Conservation (phyloP, 2,888 invertebrate species). For the Tinea pellionella region DNA sequence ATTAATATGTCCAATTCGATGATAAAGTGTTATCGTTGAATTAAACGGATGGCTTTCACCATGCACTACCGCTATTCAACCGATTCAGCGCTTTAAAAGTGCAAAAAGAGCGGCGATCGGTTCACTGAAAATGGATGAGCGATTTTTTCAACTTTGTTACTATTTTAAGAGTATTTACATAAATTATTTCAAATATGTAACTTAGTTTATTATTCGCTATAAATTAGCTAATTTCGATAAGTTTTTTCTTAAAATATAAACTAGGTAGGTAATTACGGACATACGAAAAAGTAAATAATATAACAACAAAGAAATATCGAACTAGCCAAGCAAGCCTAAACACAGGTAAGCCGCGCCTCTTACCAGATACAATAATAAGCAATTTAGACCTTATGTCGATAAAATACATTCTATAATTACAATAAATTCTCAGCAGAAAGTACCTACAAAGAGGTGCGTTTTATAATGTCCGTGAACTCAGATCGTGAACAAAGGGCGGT, state of each 20-base stretch:
- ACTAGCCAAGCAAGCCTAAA: background rate
- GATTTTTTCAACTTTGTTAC: too few species aligned
- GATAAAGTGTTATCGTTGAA: background rate
- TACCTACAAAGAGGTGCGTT: constrained; percentile 4
- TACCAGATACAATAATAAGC: background rate
- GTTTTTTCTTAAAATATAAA: background rate
- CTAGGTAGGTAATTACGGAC: background rate
- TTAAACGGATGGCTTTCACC: background rate
- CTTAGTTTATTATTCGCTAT: too few species aligned
- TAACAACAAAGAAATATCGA: background rate
- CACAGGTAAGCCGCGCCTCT: constrained; percentile 1
- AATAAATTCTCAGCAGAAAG: background rate
- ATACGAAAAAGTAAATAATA: background rate
- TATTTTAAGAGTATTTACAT: too few species aligned
- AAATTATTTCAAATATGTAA: too few species aligned
- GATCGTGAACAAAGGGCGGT: constrained; percentile 52
- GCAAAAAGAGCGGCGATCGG: too few species aligned
- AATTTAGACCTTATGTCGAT: background rate
- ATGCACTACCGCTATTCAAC: background rate
- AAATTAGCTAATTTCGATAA: too few species aligned
- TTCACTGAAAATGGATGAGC: too few species aligned
- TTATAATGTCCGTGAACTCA: constrained; percentile 41
- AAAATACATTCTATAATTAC: constrained; percentile 2
- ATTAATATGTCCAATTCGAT: constrained; percentile 2
- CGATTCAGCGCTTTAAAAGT: background rate